Conservation (phyloP, 2,888 invertebrate species). For the Calliphora vomitoria region DNA sequence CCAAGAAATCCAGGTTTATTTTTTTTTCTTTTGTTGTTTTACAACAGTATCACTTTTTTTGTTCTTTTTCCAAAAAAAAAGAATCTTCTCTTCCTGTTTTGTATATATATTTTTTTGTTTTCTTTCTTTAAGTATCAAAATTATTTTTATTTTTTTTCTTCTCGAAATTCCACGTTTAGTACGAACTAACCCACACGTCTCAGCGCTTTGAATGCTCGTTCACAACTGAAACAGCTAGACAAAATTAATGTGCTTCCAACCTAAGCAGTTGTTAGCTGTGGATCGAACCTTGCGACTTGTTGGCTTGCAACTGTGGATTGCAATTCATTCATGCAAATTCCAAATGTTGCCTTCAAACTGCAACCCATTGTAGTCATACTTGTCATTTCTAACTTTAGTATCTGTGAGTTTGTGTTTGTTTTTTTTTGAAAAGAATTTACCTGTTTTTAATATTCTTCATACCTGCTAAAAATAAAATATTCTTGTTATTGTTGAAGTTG, state of each 20-base stretch:
- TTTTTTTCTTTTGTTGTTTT: neutral
- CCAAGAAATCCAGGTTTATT: conserved; percentile 8
- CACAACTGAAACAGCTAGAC: conserved; percentile 66
- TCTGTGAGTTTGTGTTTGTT: neutral
- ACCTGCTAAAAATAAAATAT: conserved; percentile 27
- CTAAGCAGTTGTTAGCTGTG: neutral
- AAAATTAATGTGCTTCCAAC: conserved; percentile 44
- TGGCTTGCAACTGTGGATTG: conserved; percentile 28
- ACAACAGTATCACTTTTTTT: conserved; percentile 11
- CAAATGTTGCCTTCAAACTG: conserved; percentile 9
- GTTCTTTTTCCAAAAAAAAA: neutral
- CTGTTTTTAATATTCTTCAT: conserved; percentile 31
- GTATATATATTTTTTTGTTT: neutral
- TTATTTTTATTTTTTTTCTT: neutral
- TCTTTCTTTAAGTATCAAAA: conserved; percentile 33
- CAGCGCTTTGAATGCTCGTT: conserved; percentile 74
- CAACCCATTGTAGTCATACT: neutral
- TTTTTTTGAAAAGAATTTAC: conserved; percentile 1
- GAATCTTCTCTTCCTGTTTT: conserved; percentile 31
- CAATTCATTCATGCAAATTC: conserved; percentile 3
- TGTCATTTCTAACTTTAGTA: neutral
- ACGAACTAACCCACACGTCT: conserved; percentile 48
- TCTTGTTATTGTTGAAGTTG: conserved; percentile 16
- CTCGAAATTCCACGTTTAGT: conserved; percentile 2
- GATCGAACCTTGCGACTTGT: conserved; percentile 6